Conservation (phyloP, 2,797 vertebrate genomes). For the Pseudomugil tenellus region DNA sequence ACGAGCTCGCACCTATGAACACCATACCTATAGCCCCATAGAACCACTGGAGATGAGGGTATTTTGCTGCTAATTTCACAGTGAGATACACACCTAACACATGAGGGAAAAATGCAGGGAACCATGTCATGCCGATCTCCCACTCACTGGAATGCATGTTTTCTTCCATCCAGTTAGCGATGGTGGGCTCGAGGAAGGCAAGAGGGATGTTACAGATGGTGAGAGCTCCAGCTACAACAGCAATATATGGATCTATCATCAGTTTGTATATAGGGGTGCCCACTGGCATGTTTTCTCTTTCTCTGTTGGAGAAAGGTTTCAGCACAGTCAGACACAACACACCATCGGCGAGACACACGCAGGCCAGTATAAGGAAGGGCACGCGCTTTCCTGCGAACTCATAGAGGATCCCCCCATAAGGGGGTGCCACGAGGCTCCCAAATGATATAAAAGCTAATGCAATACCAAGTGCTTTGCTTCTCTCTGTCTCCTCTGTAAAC, state of each 20-base stretch:
- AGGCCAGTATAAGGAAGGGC: constrained; percentile 92
- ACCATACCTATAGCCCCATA: constrained; percentile 96
- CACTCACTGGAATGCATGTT: constrained; percentile 91
- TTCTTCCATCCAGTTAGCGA: constrained; percentile 95
- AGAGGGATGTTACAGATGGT: constrained; percentile 96
- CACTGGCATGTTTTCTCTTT: constrained; percentile 92
- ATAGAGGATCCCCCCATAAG: constrained; percentile 93
- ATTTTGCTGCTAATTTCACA: constrained; percentile 89
- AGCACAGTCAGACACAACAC: constrained; percentile 87
- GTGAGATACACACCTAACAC: constrained; percentile 93
- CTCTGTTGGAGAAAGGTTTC: constrained; percentile 86
- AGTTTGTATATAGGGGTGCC: constrained; percentile 95
- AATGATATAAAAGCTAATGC: constrained; percentile 98
- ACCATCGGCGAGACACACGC: constrained; percentile 88
- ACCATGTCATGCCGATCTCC: constrained; percentile 96
- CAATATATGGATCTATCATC: constrained; percentile 96
- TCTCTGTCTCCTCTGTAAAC: constrained; percentile 89
- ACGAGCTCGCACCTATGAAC: constrained; percentile 94
- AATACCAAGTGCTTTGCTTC: constrained; percentile 93
- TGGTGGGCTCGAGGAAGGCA: constrained; percentile 97
- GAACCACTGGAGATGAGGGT: constrained; percentile 97
- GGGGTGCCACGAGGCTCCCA: constrained; percentile 94
- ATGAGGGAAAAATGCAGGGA: constrained; percentile 97
- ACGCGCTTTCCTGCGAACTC: constrained; percentile 89
- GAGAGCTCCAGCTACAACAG: constrained; percentile 93